Evolutionary conservation across 1,140 invertebrate genomes (phyloP).

Genomic region (Caligus rogercresseyi): DNA sequence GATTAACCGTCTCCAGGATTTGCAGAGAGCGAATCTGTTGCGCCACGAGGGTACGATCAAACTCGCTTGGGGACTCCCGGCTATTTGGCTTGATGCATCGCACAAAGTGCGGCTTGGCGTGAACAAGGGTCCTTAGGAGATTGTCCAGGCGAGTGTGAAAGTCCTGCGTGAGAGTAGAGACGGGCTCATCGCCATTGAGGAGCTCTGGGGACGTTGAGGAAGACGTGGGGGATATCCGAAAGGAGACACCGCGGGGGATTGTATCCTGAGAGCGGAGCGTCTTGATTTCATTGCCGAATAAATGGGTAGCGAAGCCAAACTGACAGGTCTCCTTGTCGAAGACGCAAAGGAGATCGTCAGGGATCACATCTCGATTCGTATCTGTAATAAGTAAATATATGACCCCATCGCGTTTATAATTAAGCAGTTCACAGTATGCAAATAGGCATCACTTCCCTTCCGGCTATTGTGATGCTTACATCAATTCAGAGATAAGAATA

Average conservation of each 20-base stretch:
- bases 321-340: slow-evolving; percentile 83
- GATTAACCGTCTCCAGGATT: slow-evolving; percentile 79
- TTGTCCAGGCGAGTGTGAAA: slow-evolving; percentile 84
- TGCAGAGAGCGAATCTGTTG: slow-evolving; percentile 72
- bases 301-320: slow-evolving; percentile 82
- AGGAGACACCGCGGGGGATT: slow-evolving; percentile 59
- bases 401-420: slow-evolving; percentile 9
- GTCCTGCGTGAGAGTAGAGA: slow-evolving; percentile 78
- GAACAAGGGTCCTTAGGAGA: slow-evolving; percentile 67
- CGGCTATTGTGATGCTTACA: no score
- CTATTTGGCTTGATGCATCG: slow-evolving; percentile 71
- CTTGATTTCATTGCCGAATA: slow-evolving; percentile 80
- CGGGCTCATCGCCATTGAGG: slow-evolving; percentile 55
- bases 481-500: no score
- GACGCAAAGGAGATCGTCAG: slow-evolving; percentile 73
- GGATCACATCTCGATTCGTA: slow-evolving; percentile 74
- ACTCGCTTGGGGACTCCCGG: slow-evolving; percentile 41
- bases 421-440: no score
- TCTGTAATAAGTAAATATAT: slow-evolving; percentile 33
- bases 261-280: slow-evolving; percentile 60
- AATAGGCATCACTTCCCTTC: no score
- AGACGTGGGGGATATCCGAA: slow-evolving; percentile 74
- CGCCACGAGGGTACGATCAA: slow-evolving; percentile 60
- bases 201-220: slow-evolving; percentile 42
- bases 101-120: slow-evolving; percentile 82